These are phyloP conservation scores for Morpho achilles DNA, from an alignment of 2,888 invertebrate species.

Conservation along the genomic window DNA sequence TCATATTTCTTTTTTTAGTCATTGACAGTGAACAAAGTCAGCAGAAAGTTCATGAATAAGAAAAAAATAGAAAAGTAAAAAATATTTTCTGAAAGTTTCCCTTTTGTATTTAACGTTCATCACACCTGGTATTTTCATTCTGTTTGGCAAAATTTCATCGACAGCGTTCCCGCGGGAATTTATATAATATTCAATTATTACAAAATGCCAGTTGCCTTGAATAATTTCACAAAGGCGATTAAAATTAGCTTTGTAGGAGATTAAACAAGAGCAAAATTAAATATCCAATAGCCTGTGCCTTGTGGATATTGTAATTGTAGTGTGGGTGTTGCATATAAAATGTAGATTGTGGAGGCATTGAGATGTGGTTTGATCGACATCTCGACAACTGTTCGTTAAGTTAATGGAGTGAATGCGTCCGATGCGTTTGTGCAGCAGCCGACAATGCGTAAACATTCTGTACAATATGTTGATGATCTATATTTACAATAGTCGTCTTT, in stretches of 20 bases:
- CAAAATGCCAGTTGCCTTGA: conserved; percentile 18
- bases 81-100: too few species aligned
- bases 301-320: conserved; percentile 52
- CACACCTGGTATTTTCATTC: too few species aligned
- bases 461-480: conserved; percentile 1
- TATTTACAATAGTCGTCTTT: background rate
- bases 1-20: too few species aligned
- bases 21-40: too few species aligned
- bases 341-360: conserved; percentile 58
- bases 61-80: too few species aligned
- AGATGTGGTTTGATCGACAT: conserved; percentile 74
- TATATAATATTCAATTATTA: conserved; percentile 19
- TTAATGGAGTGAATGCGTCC: conserved; percentile 67
- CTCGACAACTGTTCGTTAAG: conserved; percentile 77
- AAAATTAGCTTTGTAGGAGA: conserved; percentile 23
- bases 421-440: conserved; percentile 53
- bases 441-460: conserved; percentile 36
- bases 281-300: conserved; percentile 46
- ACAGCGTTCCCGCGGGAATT: conserved; percentile 12
- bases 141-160: conserved; percentile 9
- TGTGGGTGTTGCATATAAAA: conserved; percentile 69
- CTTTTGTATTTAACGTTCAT: too few species aligned
- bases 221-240: conserved; percentile 23
- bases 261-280: conserved; percentile 37
- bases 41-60: too few species aligned